phyloP scores from a whole-genome alignment of 2,888 invertebrate species.

The Stomorhina lunata region DNA sequence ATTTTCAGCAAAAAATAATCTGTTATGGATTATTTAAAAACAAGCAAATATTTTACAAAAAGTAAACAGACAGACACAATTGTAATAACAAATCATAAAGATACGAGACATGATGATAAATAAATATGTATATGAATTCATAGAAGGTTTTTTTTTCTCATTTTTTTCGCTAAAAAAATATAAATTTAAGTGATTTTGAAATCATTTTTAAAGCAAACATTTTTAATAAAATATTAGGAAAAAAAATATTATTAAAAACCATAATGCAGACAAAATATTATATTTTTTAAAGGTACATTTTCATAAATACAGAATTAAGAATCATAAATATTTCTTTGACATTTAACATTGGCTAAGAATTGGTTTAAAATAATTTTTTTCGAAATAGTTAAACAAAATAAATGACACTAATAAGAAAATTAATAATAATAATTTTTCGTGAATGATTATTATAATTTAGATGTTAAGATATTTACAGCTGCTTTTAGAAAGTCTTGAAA shows the following conservation, averaged over 20 bases:
- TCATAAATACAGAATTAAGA: not conserved
- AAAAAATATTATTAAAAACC: too few relatives aligned
- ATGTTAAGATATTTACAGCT: conserved; percentile 1
- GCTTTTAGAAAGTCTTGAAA: conserved; percentile 32
- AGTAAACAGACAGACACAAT: conserved; percentile 1
- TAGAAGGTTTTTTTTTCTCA: conserved; percentile 9
- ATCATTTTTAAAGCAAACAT: conserved; percentile 36
- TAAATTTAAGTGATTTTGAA: conserved; percentile 14
- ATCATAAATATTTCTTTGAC: conserved; percentile 54
- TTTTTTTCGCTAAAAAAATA: not conserved
- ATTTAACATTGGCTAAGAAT: conserved; percentile 47
- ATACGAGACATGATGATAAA: conserved; percentile 33
- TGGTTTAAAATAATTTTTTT: conserved; percentile 12
- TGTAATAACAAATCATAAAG: conserved; percentile 38
- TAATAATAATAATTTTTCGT: conserved; percentile 32
- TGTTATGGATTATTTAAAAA: conserved; percentile 44
- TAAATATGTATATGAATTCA: conserved; percentile 42
- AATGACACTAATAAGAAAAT: conserved; percentile 7
- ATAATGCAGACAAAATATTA: too few relatives aligned
- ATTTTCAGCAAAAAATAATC: not conserved
- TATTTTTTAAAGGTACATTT: too few relatives aligned
- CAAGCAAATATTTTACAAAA: not conserved
- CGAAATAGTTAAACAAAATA: not conserved
- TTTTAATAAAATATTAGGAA: conserved; percentile 11
- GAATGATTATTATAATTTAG: conserved; percentile 33